Percentiles rank a stretch among this genome's conserved stretches.
Evolutionary conservation across 2,113 vertebrate species (phyloP).

Genomic region (Axis porcinus): DNA sequence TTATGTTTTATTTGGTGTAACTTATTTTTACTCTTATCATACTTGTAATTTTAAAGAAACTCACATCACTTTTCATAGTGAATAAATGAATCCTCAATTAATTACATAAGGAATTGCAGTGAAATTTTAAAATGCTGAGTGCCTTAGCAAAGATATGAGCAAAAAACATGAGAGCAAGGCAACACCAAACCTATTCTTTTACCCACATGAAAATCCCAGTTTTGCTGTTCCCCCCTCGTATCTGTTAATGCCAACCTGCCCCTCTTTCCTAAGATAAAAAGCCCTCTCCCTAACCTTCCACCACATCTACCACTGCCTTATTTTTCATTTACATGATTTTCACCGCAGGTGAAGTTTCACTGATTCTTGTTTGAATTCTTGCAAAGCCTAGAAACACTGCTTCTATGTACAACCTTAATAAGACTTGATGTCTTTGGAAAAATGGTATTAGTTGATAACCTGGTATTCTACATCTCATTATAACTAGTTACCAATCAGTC

Average conservation of each 20-base stretch:
- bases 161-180: background rate
- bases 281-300: background rate
- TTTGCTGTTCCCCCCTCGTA: background rate
- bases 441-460: background rate
- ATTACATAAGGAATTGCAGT: background rate
- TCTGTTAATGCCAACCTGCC: background rate
- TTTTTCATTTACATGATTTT: background rate
- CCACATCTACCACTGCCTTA: background rate
- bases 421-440: background rate
- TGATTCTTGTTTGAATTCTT: background rate
- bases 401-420: background rate
- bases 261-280: background rate
- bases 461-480: background rate
- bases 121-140: background rate
- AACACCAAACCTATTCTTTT: background rate
- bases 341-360: background rate
- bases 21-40: background rate
- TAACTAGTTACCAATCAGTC: background rate
- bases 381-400: background rate
- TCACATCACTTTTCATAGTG: background rate
- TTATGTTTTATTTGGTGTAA: background rate
- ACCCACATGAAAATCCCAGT: background rate
- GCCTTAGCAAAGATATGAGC: background rate
- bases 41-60: background rate
- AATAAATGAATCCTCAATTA: background rate